Evolutionary conservation across 2,797 vertebrate genomes (phyloP).

Genomic region (Toxotes lorentzi): DNA sequence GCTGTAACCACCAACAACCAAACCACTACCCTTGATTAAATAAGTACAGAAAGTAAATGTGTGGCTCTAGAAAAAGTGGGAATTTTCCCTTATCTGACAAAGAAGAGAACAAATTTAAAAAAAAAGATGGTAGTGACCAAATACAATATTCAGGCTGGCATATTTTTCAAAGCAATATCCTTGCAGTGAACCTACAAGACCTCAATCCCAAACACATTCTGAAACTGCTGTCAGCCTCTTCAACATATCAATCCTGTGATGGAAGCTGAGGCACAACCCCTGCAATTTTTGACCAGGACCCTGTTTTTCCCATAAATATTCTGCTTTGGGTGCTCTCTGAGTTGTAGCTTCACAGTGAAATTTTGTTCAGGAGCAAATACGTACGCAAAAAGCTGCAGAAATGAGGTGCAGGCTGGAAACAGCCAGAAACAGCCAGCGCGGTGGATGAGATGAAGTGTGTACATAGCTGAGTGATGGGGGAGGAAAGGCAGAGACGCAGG

Average conservation of each 20-base stretch:
- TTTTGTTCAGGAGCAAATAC: not conserved
- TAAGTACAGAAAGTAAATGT: not conserved
- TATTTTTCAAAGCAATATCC: not conserved
- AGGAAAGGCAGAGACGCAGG: constrained; percentile 19
- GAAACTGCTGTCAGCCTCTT: not conserved
- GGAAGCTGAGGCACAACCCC: not conserved
- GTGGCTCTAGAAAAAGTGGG: not conserved
- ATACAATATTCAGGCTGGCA: not conserved
- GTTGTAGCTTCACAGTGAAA: not conserved
- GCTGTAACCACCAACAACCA: no score
- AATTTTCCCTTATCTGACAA: not conserved
- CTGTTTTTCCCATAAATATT: not conserved
- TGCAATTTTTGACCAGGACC: not conserved
- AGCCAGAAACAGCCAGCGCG: constrained; percentile 3
- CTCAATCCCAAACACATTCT: constrained; percentile 1
- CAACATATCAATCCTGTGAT: not conserved
- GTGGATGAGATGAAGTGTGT: constrained; percentile 27
- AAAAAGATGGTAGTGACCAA: not conserved
- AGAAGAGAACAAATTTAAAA: not conserved
- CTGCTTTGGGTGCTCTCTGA: not conserved
- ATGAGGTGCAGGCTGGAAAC: constrained; percentile 24
- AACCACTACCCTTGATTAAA: not conserved
- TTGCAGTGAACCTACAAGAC: constrained; percentile 16
- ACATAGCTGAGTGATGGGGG: constrained; percentile 16
- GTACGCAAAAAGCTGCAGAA: constrained; percentile 15